A percentile compares a stretch with the other conserved stretches of the same genome.
Evolutionary conservation across 2,797 vertebrate genomes (phyloP).

Genomic region (Hybognathus amarus): DNA sequence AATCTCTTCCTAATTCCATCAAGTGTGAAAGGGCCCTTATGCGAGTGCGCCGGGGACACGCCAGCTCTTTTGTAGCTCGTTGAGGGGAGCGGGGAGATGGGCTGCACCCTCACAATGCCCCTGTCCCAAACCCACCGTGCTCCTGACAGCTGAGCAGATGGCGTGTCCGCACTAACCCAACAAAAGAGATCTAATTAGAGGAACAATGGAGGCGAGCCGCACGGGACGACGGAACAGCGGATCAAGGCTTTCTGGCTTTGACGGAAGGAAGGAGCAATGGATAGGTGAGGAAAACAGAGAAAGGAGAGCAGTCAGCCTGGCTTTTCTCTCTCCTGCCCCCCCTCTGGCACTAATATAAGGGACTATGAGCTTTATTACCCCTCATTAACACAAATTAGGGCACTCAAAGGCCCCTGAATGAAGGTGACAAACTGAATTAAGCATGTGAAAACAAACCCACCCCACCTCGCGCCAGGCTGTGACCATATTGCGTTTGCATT

Average conservation of each 20-base stretch:
- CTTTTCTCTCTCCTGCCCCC: conserved; percentile 63
- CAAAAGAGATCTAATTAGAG: conserved; percentile 84
- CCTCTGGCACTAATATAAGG: conserved; percentile 77
- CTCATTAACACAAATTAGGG: conserved; percentile 89
- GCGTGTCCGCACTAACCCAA: conserved; percentile 79
- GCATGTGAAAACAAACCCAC: conserved; percentile 82
- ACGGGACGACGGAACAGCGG: conserved; percentile 45
- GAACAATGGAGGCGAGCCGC: conserved; percentile 74
- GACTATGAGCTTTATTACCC: conserved; percentile 87
- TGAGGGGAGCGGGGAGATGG: conserved; percentile 63
- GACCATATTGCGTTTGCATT: conserved; percentile 80
- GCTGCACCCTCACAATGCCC: conserved; percentile 60
- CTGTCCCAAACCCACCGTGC: conserved; percentile 55
- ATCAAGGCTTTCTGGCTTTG: conserved; percentile 52
- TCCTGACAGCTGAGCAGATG: conserved; percentile 79
- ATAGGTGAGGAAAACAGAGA: conserved; percentile 48
- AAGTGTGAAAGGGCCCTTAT: conserved; percentile 82
- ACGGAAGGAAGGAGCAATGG: conserved; percentile 58
- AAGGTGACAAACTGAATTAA: conserved; percentile 86
- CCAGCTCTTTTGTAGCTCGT: conserved; percentile 56
- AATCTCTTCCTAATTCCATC: conserved; percentile 84
- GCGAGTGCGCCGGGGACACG: conserved; percentile 62
- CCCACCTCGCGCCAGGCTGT: conserved; percentile 71
- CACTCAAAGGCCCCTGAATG: conserved; percentile 80
- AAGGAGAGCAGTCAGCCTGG: conserved; percentile 59